Evolutionary conservation across 2,113 vertebrate species (phyloP).

Genomic region (Pandion haliaetus): DNA sequence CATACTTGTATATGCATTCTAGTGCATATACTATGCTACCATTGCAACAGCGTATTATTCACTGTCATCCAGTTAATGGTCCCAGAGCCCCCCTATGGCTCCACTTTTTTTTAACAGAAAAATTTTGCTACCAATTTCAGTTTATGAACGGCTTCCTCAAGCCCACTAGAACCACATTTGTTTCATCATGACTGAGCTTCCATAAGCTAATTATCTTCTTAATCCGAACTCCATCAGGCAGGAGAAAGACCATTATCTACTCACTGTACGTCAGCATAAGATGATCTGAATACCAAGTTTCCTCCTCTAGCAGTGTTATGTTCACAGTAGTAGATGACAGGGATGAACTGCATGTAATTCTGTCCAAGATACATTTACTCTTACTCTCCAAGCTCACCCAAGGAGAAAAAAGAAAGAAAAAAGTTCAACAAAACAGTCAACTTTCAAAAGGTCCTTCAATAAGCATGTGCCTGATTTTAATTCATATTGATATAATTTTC

Average conservation of each 20-base stretch:
- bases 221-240: neutral
- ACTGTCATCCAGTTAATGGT: neutral
- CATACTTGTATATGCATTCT: neutral
- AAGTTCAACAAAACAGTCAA: neutral
- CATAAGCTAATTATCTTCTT: neutral
- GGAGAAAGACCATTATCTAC: neutral
- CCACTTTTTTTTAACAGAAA: neutral
- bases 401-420: neutral
- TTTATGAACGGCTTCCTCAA: neutral
- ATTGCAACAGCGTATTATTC: neutral
- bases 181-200: neutral
- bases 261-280: neutral
- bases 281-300: neutral
- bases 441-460: neutral
- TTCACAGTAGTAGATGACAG: neutral
- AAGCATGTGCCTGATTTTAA: neutral
- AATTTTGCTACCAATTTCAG: neutral
- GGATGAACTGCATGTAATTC: rapidly evolving
- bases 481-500: neutral
- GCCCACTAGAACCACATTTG: neutral
- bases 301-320: neutral
- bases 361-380: neutral
- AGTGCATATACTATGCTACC: neutral
- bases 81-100: neutral
- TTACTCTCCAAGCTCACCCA: neutral